These are phyloP conservation scores for Drosophila anomelani DNA, from an alignment of 2,888 invertebrate genomes.

Conservation along the genomic window DNA sequence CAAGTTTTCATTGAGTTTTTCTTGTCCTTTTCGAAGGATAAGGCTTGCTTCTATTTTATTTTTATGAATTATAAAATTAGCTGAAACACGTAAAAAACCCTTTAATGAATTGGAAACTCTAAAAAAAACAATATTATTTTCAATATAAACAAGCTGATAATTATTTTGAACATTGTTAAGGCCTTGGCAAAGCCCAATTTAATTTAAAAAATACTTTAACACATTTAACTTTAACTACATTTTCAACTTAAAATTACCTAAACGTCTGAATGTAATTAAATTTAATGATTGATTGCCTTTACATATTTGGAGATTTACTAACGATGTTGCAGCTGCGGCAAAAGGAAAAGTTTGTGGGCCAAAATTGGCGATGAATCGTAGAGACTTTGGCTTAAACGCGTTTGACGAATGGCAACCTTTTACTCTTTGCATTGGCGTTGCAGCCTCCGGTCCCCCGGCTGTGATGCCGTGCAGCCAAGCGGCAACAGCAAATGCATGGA, in stretches of 20 bases:
- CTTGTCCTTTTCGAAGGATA: slow-evolving; percentile 1
- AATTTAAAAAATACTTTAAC: not conserved
- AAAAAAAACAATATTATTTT: not conserved
- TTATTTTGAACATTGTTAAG: not conserved
- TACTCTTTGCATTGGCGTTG: slow-evolving; percentile 41
- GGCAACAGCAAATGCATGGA: slow-evolving; percentile 17
- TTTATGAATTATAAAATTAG: slow-evolving; percentile 29
- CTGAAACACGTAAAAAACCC: no score
- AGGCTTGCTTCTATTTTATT: not conserved
- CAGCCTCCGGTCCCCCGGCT: slow-evolving; percentile 41
- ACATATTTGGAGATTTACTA: slow-evolving; percentile 35
- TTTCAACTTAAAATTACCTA: slow-evolving; percentile 19
- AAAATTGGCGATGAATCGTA: slow-evolving; percentile 34
- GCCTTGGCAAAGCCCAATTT: not conserved
- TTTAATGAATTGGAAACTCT: not conserved
- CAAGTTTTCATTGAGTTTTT: slow-evolving; percentile 16
- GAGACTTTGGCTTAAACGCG: slow-evolving; percentile 6
- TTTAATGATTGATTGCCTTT: slow-evolving; percentile 64
- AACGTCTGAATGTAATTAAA: slow-evolving; percentile 43
- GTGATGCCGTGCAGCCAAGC: slow-evolving; percentile 70
- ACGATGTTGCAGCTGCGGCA: slow-evolving; percentile 42
- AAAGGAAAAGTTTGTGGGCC: slow-evolving; percentile 19
- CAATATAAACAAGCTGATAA: not conserved
- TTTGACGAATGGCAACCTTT: slow-evolving; percentile 52
- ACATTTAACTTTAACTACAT: not conserved